phyloP scores from a whole-genome alignment of 2,888 invertebrate species.

The Cartodere bifasciata region DNA sequence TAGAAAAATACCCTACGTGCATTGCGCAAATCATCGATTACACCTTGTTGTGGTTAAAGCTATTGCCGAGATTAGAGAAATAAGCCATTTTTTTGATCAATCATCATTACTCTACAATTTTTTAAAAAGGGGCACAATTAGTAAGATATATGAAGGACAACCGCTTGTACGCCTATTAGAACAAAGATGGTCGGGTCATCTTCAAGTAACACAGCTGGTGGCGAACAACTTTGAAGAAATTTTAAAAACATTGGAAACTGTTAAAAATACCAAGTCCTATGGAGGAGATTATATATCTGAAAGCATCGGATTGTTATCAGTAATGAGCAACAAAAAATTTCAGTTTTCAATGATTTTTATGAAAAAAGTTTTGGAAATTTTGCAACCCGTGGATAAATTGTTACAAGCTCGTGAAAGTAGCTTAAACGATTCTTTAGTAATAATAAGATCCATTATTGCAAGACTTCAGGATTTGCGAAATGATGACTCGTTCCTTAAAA shows the following conservation, averaged over 20 bases:
- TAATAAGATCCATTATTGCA: too few relatives aligned
- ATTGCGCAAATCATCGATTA: slow-evolving; percentile 7
- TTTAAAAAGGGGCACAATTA: slow-evolving; percentile 7
- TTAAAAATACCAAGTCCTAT: slow-evolving; percentile 12
- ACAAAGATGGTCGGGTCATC: slow-evolving; percentile 11
- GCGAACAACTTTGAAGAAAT: slow-evolving; percentile 12
- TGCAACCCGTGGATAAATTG: slow-evolving; percentile 12
- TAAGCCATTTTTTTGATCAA: slow-evolving; percentile 10
- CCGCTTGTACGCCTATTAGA: slow-evolving; percentile 9
- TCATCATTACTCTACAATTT: slow-evolving; percentile 9
- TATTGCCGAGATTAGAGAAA: slow-evolving; percentile 8
- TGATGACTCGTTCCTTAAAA: too few relatives aligned
- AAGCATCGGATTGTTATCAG: slow-evolving; percentile 10
- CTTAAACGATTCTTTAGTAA: slow-evolving; percentile 13
- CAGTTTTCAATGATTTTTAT: slow-evolving; percentile 9
- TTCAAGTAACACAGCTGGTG: slow-evolving; percentile 12
- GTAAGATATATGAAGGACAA: slow-evolving; percentile 10
- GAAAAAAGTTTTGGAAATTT: slow-evolving; percentile 10
- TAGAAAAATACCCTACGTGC: slow-evolving; percentile 9
- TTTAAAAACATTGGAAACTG: slow-evolving; percentile 13
- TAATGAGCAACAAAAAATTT: slow-evolving; percentile 6
- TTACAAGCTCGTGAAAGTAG: slow-evolving; percentile 13
- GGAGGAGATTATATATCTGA: slow-evolving; percentile 14
- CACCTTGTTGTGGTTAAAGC: slow-evolving; percentile 6
- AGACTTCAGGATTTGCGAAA: too few relatives aligned